These are phyloP conservation scores for Passerculus sandwichensis DNA, from an alignment of 2,797 vertebrate species.

Conservation along the genomic window DNA sequence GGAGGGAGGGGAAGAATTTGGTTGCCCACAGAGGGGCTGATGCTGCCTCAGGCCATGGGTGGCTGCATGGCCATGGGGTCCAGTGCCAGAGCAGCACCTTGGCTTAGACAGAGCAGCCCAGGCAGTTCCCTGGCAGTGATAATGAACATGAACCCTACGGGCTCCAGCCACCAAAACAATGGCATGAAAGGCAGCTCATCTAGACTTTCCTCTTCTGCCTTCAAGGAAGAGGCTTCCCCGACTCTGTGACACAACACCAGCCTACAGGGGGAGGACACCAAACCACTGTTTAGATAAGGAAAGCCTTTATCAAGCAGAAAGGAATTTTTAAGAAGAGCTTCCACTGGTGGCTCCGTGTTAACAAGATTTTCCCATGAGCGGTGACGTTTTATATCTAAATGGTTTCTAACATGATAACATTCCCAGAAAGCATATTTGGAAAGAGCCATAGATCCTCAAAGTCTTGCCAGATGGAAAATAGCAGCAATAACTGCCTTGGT, in stretches of 20 bases:
- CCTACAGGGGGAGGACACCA: neutral
- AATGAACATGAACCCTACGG: accelerated
- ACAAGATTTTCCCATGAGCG: constrained; percentile 59
- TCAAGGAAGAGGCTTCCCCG: neutral
- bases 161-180: neutral
- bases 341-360: neutral
- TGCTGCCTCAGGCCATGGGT: neutral
- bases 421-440: constrained; percentile 36
- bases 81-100: neutral
- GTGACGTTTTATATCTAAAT: neutral
- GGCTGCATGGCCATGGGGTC: accelerated
- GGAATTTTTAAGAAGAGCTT: constrained; percentile 41
- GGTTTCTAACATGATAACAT: constrained; percentile 12
- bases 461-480: constrained; percentile 36
- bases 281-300: constrained; percentile 58
- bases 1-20: neutral
- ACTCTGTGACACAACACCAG: neutral
- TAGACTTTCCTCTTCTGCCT: neutral
- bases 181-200: neutral
- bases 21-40: neutral
- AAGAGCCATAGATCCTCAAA: neutral
- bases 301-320: constrained; percentile 56
- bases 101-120: neutral
- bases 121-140: neutral
- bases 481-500: neutral